Base-by-base conservation (phyloP, 2,888 invertebrate genomes). In the Synergus umbraculus region DNA sequence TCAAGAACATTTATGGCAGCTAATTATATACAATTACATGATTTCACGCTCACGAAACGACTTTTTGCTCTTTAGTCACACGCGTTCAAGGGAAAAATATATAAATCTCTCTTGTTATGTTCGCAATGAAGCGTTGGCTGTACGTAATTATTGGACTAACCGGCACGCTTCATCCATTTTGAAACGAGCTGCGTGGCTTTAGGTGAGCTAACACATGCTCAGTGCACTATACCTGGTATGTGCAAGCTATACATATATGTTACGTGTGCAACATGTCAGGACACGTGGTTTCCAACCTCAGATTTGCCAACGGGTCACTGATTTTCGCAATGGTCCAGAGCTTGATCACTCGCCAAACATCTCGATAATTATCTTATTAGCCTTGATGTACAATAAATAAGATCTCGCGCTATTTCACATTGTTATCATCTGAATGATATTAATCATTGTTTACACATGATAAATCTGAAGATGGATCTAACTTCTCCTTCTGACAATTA, bases 251-350 rank as follows among this genome's bases (percentile, higher is more conserved):
- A 73, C 82, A 84, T 84, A 85, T 85, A 86, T 86, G 85, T 84
- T 85, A 89, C 84, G 83, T 89, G 87, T 88, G 88, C 89, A 88
- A 88, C 89, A 86, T 89, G 89, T 89, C 89, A 88, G 78, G 80
- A 89, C 89, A 89, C 89, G 89, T 88, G 89, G 88, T 85, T 88
- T 85, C 86, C 87, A 86, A 86, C 87, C 88, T 84, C 88, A 85
- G 86, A 83, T 85, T 87, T 87, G 87, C 88, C 86, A 88, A 83
- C 84, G 86, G 78, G 86, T 85, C 83, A 86, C 87, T 83, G 86
- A 88, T 88, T 88, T 84, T 86, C 87, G 81, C 84, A 79, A 83
- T 85, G 79, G 73, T 69, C 77, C 37, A 67, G 49, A 77, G 76
- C 69, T 82, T 81, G 82, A 83, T 79, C 37, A 44, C 13, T 77